Evolutionary conservation across 2,797 vertebrate species (phyloP).

Genomic region (Avahi laniger): DNA sequence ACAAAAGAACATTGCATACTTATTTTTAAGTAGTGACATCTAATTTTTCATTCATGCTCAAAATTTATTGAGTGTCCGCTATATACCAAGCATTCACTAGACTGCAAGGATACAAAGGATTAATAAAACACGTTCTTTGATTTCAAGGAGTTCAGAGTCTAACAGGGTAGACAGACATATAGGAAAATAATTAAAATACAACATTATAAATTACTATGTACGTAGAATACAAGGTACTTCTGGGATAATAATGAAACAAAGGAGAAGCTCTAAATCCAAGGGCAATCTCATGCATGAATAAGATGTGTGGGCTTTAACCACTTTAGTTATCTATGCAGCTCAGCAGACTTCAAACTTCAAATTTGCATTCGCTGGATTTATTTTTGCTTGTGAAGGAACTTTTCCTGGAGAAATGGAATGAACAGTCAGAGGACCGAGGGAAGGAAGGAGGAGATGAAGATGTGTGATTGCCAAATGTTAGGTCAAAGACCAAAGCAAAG

Average conservation of each 20-base stretch:
- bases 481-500: background rate
- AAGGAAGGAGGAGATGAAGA: background rate
- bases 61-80: background rate
- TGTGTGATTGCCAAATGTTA: background rate
- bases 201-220: background rate
- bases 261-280: background rate
- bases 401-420: background rate
- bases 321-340: background rate
- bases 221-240: background rate
- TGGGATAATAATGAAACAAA: background rate
- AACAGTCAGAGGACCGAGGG: background rate
- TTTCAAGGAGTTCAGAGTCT: background rate
- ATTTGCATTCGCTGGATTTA: background rate
- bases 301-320: background rate
- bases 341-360: background rate
- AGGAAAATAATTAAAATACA: background rate
- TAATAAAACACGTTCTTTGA: background rate
- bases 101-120: background rate
- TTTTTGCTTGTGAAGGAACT: background rate
- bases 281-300: background rate
- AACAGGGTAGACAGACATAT: background rate
- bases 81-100: background rate
- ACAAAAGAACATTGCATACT: background rate
- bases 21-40: slow-evolving; percentile 26
- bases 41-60: slow-evolving; percentile 23